phyloP scores from a whole-genome alignment of 2,113 vertebrate genomes.

The Alces alces region DNA sequence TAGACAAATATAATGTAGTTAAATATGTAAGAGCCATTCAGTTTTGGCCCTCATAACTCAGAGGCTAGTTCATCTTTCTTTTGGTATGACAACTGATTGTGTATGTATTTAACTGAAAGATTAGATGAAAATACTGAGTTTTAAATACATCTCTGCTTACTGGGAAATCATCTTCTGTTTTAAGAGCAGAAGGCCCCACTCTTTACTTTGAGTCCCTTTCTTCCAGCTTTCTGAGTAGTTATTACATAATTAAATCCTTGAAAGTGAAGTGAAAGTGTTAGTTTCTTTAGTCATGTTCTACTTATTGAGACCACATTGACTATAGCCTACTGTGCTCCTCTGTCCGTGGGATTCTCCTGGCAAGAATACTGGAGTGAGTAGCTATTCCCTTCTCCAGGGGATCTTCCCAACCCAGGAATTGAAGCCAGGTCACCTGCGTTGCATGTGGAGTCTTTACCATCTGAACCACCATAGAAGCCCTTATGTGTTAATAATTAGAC shows the following conservation, averaged over 20 bases:
- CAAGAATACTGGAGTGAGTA: background rate
- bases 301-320: background rate
- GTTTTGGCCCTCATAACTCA: background rate
- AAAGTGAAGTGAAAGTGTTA: background rate
- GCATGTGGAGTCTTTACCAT: background rate
- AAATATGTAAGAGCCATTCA: background rate
- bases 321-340: background rate
- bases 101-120: background rate
- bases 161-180: background rate
- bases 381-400: background rate
- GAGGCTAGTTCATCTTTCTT: background rate
- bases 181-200: background rate
- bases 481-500: background rate
- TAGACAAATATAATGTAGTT: background rate
- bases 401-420: background rate
- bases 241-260: background rate
- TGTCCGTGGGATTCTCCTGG: background rate
- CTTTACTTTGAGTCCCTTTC: background rate
- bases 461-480: background rate
- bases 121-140: background rate
- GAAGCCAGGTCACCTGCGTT: background rate
- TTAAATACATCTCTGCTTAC: background rate
- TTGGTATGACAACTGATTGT: background rate
- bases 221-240: background rate
- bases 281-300: background rate